phyloP scores from a whole-genome alignment of 2,797 vertebrate genomes.

The Cossypha dichroa region DNA sequence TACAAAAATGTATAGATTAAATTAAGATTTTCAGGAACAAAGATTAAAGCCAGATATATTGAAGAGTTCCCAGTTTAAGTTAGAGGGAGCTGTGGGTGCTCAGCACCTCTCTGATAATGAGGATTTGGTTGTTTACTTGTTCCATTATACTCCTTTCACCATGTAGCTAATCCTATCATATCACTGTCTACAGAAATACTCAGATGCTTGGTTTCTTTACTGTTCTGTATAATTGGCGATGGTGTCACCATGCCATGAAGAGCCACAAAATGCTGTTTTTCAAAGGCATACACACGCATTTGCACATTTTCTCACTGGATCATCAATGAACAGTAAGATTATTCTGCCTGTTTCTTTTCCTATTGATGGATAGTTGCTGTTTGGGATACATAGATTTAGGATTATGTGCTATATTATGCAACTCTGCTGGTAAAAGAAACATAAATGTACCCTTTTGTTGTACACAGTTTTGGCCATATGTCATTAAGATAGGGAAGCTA shows the following conservation, averaged over 20 bases:
- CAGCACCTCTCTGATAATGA: background rate
- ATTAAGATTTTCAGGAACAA: background rate
- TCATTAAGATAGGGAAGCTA: background rate
- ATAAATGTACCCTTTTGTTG: background rate
- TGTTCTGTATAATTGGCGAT: constrained; percentile 38
- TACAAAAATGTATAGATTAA: constrained; percentile 17
- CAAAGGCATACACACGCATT: background rate
- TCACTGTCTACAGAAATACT: constrained; percentile 45
- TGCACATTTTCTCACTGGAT: constrained; percentile 7
- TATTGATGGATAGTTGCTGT: background rate
- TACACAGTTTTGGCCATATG: background rate
- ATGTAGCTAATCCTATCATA: constrained; percentile 31
- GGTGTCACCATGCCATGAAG: constrained; percentile 56
- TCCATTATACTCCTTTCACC: constrained; percentile 40
- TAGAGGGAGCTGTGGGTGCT: background rate
- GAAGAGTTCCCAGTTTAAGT: background rate
- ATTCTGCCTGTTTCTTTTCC: constrained; percentile 29
- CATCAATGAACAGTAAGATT: constrained; percentile 43
- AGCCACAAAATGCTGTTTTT: constrained; percentile 38
- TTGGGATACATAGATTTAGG: background rate
- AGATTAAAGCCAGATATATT: constrained; percentile 4
- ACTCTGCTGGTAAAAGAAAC: background rate
- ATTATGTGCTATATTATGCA: background rate
- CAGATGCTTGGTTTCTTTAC: constrained; percentile 20
- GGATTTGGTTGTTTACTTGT: constrained; percentile 48